Evolutionary conservation across 2,113 vertebrate species (phyloP), one percentile per base, ranked within the genome.

Genomic region (Myxocyprinus asiaticus): DNA sequence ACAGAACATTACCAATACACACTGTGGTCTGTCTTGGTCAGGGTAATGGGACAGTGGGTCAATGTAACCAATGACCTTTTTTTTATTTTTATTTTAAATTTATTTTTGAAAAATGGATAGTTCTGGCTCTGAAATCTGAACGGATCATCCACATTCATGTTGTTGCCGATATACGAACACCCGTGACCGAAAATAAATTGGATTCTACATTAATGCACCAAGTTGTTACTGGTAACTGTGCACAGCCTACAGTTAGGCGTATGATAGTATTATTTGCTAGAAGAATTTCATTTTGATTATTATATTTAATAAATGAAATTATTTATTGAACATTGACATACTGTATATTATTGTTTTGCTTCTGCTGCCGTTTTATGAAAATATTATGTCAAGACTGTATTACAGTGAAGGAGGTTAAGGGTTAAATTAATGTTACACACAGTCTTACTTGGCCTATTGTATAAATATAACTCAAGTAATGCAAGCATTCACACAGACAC

Each of bases 1-100:
- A 7, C 4, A 72, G 45, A 69, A 61, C 67, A 33, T 22, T 43
- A 64, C 47, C 7, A 62, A 61, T 70, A 53, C 61, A 62, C 67
- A 67, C 22, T 4, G 22, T 10, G 33, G 50, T 47, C 11, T 76
- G n/a, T 51, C 47, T 76, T 53, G 59, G 22, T 76, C 59, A 42
- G 17, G 63, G 61, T 10, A 64, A 53, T 53, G 5, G 45, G 44
- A 62, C 44, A 74, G 55, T 62, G 61, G 47, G 61, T 51, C 47
- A 76, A 15, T 42, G 47, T 64, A 48, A 76, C 61, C 64, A 51
- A 64, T n/a, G 4, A 53, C 7, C 4, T 64, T 64, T 42, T 11
- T 51, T 17, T 43, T 22, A 64, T 64, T 17, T n/a, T 22, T 12
- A 9, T 8, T 17, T 45, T 33, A 4, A 63, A 10, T 44, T 59